Base-by-base conservation (phyloP, 1,140 invertebrate species). In the Sarcophaga bullata region DNA sequence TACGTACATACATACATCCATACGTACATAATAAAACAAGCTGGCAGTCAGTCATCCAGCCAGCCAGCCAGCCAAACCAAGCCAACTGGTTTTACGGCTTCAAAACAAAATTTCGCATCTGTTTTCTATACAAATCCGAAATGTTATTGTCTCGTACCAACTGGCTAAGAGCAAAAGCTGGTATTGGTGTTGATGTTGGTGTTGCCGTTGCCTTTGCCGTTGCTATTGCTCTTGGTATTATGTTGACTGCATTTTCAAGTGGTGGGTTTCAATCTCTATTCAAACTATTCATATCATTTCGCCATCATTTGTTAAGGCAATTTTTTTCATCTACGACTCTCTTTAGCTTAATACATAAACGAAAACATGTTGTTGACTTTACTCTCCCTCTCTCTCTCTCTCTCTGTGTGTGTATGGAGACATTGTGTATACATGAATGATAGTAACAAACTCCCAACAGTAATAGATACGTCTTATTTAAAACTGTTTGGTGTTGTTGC, bases 81-180 rank as follows among this genome's bases (percentile, higher is more conserved):
- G 37, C 75, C 25, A 78, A 78, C 75, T 78, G 75, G 75, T 78
- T 78, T 49, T 78, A 78, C 75, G 75, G 75, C 75, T 78, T 78
- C 25, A 47, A 37, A 68, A 68, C 17, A 19, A 17, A 52, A 78
- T 78, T 37, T 78, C 75, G 75, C 75, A 78, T 78, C 75, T 78
- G 75, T 50, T 78, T 68, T 58, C 54, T 58, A 58, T 58, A n/a
- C 25, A 19, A 8, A 19, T 19, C 62, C 17, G 8, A 58, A 58
- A 58, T n/a, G 54, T 68, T 19, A n/a, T 68, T 8, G 62, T 17
- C 62, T 68, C n/a, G 75, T 78, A 17, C 49, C 48, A 78, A 78
- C n/a, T 78, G 48, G 48, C 75, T 78, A 50, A 78, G 8, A 11
- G 75, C 4, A 37, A 37, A 4, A 37, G 25, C 4, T 19, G 17